Evolutionary conservation across 64 coral and sea anemone genomes (phyloP), one percentile per base, ranked within the genome.

Genomic region (Actinia equina): DNA sequence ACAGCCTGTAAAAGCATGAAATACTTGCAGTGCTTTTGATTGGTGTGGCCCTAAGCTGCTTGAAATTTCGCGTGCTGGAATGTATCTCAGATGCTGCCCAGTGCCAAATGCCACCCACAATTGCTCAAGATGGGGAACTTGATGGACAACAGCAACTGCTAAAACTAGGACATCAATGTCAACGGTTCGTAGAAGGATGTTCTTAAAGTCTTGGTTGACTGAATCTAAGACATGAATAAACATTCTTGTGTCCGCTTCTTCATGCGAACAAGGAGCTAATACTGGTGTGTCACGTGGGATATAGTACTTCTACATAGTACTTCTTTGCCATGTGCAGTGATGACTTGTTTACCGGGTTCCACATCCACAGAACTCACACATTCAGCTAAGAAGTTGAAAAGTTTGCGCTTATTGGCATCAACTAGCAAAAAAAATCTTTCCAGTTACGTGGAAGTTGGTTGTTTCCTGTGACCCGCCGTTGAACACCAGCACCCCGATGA

Each of bases 51-150:
- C 79, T 45, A 82, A 41, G 22, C 52, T 82, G 43, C 10, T 6
- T 20, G 79, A 82, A 18, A 45, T 45, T 18, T 37, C 79, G 44
- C 44, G 86, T 17, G 67, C 86, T 25, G 86, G 0, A 84, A 92
- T 88, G 80, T 84, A 92, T 20, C 70, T 37, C 9, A 93, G 23
- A 64, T 93, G 56, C 58, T 65, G 41, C 15, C 81, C 86, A 44
- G 81, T 88, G 12, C 82, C 91, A 83, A 93, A 85, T 80, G 54
- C 81, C 52, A 88, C 70, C 86, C 81, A 93, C 11, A 93, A 9
- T 16, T 89, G 63, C n/a, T 70, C 64, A 11, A 23, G 64, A 22
- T 37, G 44, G 30, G 65, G 61, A 19, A 79, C 64, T 20, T 84
- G 26, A 43, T 83, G 80, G 6, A 92, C 53, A 20, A 77, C 9